Evolutionary conservation across 2,113 vertebrate genomes (phyloP).

Genomic region (Corynorhinus townsendii): DNA sequence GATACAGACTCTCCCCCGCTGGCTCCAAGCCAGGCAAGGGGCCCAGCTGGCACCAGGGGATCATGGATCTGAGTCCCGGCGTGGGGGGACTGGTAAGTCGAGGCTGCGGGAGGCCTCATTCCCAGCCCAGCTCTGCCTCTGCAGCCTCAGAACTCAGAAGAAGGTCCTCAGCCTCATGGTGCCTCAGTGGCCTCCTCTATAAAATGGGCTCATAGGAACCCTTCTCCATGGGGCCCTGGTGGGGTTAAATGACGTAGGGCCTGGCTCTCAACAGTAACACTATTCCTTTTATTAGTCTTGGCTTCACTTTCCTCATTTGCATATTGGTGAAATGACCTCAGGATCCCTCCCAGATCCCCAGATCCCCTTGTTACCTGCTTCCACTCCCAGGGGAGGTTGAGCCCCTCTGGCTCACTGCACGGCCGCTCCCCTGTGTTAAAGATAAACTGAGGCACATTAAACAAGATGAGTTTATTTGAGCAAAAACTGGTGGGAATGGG

Average conservation of each 20-base stretch:
- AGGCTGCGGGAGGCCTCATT: too few relatives aligned
- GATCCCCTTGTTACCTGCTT: not conserved
- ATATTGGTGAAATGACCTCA: not conserved
- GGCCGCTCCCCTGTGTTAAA: not conserved
- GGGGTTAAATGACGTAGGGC: not conserved
- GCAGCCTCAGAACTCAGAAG: not conserved
- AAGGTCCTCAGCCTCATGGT: not conserved
- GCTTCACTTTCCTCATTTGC: not conserved
- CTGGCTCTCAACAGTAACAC: rapidly evolving
- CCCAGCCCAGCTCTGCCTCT: not conserved
- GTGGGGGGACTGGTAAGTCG: rapidly evolving
- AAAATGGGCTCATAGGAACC: not conserved
- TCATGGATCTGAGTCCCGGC: rapidly evolving
- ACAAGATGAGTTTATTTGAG: not conserved
- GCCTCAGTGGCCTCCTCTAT: not conserved
- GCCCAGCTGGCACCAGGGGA: not conserved
- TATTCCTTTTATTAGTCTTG: not conserved
- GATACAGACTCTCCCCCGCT: rapidly evolving
- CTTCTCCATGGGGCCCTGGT: not conserved
- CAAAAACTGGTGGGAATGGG: not conserved
- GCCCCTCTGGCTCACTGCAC: rapidly evolving
- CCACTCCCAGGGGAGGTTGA: rapidly evolving
- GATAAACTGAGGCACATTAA: not conserved
- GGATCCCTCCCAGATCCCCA: not conserved
- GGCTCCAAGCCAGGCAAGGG: not conserved